phyloP scores from a whole-genome alignment of 2,113 vertebrate species.

The Variabilichromis moorii region DNA sequence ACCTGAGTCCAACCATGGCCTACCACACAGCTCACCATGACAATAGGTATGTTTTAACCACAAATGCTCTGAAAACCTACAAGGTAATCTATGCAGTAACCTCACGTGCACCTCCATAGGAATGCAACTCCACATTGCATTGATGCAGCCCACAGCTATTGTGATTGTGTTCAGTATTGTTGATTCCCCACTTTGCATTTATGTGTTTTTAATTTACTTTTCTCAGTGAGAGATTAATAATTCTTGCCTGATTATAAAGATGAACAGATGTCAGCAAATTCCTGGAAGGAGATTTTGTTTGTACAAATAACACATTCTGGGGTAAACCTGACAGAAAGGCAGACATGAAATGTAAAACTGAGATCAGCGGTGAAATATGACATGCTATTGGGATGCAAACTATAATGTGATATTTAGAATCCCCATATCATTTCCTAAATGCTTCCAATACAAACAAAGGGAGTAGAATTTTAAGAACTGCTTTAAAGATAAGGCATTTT shows the following conservation, averaged over 20 bases:
- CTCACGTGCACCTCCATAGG: not conserved
- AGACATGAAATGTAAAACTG: not conserved
- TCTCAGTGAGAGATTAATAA: not conserved
- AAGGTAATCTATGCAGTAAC: not conserved
- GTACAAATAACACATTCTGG: not conserved
- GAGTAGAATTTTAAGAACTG: not conserved
- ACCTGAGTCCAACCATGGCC: not conserved
- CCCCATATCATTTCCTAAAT: not conserved
- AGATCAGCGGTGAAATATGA: not conserved
- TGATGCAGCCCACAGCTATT: not conserved
- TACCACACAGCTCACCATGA: not conserved
- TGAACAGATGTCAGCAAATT: not conserved
- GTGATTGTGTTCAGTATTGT: not conserved
- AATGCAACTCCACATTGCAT: not conserved
- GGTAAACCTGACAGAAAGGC: not conserved
- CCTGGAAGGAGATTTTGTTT: not conserved
- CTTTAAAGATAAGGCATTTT: fast-evolving
- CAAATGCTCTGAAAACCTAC: not conserved
- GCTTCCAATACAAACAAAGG: not conserved
- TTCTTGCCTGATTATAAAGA: not conserved
- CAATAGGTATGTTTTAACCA: not conserved
- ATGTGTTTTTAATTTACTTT: not conserved
- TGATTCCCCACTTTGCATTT: not conserved
- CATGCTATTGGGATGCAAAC: not conserved
- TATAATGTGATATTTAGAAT: not conserved